These are phyloP conservation scores for Cricetomys ansorgei DNA, from an alignment of 2,113 vertebrate genomes.

Conservation along the genomic window DNA sequence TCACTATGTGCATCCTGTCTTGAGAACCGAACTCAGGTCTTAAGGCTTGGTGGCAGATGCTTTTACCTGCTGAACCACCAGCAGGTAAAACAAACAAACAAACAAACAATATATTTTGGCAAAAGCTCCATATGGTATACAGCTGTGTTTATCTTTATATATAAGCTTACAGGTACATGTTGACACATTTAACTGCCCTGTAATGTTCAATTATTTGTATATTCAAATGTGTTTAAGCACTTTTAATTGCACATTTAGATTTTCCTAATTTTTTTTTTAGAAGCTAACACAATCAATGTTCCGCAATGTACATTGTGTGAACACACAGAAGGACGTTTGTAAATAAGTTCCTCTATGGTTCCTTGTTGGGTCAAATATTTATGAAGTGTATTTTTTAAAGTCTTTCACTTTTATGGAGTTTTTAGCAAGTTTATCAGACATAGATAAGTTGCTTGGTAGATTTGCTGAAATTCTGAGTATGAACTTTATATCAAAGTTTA, in stretches of 20 bases:
- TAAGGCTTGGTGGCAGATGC: too few species aligned
- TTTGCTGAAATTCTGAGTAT: slow-evolving; percentile 2
- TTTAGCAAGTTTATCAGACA: slow-evolving; percentile 47
- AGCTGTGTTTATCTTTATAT: not conserved
- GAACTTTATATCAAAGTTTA: slow-evolving; percentile 19
- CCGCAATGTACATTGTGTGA: not conserved
- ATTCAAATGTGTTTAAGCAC: not conserved
- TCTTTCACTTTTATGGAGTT: not conserved
- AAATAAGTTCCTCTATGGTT: not conserved
- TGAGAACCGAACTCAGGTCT: not conserved
- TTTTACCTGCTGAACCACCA: not conserved
- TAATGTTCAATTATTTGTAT: not conserved
- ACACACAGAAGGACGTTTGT: not conserved
- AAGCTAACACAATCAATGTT: not conserved
- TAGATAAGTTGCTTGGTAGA: slow-evolving; percentile 15
- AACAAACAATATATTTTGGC: not conserved
- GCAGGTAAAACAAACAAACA: too few species aligned
- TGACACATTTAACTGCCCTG: not conserved
- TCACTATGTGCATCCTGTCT: not conserved
- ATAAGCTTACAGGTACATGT: not conserved
- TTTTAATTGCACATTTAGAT: not conserved
- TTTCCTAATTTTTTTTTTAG: not conserved
- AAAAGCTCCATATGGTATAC: not conserved
- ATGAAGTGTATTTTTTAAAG: not conserved
- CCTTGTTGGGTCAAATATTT: not conserved